phyloP scores from a whole-genome alignment of 1,140 invertebrate genomes.

The Scaptomyza pallida region DNA sequence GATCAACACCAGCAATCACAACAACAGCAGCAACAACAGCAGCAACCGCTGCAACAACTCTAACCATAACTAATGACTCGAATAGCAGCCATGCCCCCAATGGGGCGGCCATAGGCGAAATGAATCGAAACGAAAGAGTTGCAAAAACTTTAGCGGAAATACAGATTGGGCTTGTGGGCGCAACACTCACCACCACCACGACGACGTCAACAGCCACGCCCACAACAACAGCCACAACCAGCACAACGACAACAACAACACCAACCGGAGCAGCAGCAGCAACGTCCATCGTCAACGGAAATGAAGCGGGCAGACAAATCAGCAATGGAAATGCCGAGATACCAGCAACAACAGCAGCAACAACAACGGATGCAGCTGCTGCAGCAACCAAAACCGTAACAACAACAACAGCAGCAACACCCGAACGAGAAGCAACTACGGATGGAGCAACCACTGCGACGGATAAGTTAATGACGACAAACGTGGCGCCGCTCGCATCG shows the following conservation, averaged over 20 bases:
- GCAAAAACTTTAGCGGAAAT: constrained; percentile 37
- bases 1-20: constrained; percentile 24
- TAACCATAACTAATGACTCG: constrained; percentile 63
- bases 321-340: constrained; percentile 4
- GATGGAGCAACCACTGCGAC: neutral
- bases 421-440: constrained; percentile 1
- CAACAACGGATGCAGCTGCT: constrained; percentile 6
- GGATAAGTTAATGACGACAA: constrained; percentile 55
- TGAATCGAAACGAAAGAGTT: constrained; percentile 42
- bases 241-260: constrained; percentile 59
- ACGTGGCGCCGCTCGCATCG: constrained; percentile 25
- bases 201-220: constrained; percentile 73
- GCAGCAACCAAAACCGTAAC: constrained; percentile 11
- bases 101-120: constrained; percentile 8
- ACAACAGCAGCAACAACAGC: constrained; percentile 19
- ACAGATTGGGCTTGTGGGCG: constrained; percentile 38
- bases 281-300: constrained; percentile 15
- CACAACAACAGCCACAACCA: constrained; percentile 69
- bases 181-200: constrained; percentile 7
- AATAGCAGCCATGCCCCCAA: constrained; percentile 40
- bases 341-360: neutral
- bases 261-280: constrained; percentile 11
- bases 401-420: constrained; percentile 16
- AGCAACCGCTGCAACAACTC: constrained; percentile 21
- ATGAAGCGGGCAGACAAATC: constrained; percentile 24